A percentile compares a stretch with the other conserved stretches of the same genome.
These are phyloP conservation scores for Cheirogaleus major DNA, from an alignment of 2,797 vertebrate genomes.

Conservation along the genomic window DNA sequence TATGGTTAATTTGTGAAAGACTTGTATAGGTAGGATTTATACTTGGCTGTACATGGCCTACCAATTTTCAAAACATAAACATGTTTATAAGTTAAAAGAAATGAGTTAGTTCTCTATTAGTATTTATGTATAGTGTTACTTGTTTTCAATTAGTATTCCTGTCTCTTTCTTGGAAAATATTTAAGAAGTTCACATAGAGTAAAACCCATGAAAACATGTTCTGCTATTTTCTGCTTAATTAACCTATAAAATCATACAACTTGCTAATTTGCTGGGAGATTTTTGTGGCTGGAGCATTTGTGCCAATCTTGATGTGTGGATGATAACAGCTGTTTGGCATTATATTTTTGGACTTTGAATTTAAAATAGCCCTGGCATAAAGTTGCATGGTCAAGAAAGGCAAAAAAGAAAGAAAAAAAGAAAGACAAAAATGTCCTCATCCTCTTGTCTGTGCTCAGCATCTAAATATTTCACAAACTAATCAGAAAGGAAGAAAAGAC, in stretches of 20 bases:
- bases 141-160: background rate
- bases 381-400: slow-evolving; percentile 41
- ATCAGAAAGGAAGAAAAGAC: slow-evolving; percentile 74
- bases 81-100: background rate
- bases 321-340: slow-evolving; percentile 70
- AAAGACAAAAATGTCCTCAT: background rate
- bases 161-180: background rate
- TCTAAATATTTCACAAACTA: slow-evolving; percentile 50
- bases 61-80: slow-evolving; percentile 4
- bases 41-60: background rate
- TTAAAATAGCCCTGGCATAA: slow-evolving; percentile 50
- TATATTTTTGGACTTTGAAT: slow-evolving; percentile 38
- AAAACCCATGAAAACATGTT: background rate
- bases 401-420: background rate
- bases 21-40: background rate
- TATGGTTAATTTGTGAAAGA: background rate
- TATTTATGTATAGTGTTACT: background rate
- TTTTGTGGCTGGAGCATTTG: slow-evolving; percentile 42
- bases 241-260: background rate
- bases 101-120: background rate
- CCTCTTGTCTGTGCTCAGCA: slow-evolving; percentile 1
- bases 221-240: background rate
- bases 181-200: background rate
- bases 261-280: background rate
- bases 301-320: slow-evolving; percentile 47